Evolutionary conservation across 2,888 invertebrate species (phyloP).

Genomic region (Trachelus tabidus): DNA sequence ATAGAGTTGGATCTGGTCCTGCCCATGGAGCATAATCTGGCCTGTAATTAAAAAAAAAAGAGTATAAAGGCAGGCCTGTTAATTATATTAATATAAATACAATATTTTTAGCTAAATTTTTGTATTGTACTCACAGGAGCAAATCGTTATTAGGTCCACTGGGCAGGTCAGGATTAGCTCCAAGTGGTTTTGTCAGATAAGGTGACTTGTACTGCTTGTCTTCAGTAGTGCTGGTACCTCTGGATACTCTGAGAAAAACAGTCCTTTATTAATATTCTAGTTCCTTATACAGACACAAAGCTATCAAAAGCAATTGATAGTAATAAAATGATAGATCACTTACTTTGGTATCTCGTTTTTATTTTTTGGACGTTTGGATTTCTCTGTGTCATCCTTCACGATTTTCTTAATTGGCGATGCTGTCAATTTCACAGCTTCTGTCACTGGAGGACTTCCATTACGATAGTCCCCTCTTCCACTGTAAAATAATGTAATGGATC

Average conservation of each 20-base stretch:
- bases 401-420: constrained; percentile 61
- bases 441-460: constrained; percentile 59
- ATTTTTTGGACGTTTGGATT: constrained; percentile 62
- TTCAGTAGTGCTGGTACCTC: constrained; percentile 66
- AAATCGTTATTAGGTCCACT: constrained; percentile 84
- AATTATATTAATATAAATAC: background rate
- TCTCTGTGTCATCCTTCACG: constrained; percentile 55
- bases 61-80: background rate
- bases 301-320: constrained; percentile 7
- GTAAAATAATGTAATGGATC: constrained; percentile 12
- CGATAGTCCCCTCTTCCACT: constrained; percentile 59
- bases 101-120: constrained; percentile 6
- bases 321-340: constrained; percentile 28
- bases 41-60: constrained; percentile 64
- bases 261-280: constrained; percentile 7
- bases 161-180: constrained; percentile 78
- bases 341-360: constrained; percentile 66
- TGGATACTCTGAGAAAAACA: constrained; percentile 55
- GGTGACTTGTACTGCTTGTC: constrained; percentile 73
- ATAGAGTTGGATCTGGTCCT: constrained; percentile 78
- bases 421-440: constrained; percentile 60
- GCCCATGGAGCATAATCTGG: constrained; percentile 87
- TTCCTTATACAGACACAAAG: background rate
- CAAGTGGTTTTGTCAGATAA: constrained; percentile 71
- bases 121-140: constrained; percentile 75